These are phyloP conservation scores for Habroteleia sp. DNA, from an alignment of 2,888 invertebrate genomes.

Conservation along the genomic window DNA sequence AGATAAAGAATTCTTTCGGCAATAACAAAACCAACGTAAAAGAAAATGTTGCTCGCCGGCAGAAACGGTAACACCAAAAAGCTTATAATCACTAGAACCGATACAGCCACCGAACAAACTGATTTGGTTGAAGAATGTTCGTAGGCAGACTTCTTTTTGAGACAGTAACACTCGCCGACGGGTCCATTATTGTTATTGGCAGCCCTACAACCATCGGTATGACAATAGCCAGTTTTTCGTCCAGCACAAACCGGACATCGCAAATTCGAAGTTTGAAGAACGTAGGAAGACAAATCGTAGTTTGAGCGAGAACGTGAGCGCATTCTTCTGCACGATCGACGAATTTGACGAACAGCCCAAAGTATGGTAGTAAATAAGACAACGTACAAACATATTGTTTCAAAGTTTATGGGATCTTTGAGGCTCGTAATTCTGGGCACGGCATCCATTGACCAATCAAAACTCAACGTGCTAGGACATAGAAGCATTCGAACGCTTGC, in stretches of 20 bases:
- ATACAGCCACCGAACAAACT: constrained; percentile 62
- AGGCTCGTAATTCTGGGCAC: constrained; percentile 91
- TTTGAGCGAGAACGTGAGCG: constrained; percentile 63
- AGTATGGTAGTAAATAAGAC: constrained; percentile 73
- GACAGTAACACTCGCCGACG: constrained; percentile 81
- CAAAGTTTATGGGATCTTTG: constrained; percentile 90
- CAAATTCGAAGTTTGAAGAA: constrained; percentile 70
- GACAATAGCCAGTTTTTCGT: constrained; percentile 86
- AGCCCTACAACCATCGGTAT: constrained; percentile 86
- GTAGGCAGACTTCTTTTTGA: constrained; percentile 71
- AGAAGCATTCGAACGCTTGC: constrained; percentile 94
- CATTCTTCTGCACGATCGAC: constrained; percentile 59
- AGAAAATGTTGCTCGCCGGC: constrained; percentile 97
- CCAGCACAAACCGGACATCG: constrained; percentile 87
- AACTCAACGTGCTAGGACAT: constrained; percentile 93
- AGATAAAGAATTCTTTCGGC: constrained; percentile 97
- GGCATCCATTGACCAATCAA: constrained; percentile 99
- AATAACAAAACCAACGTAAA: constrained; percentile 99
- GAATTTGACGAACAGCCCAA: constrained; percentile 72
- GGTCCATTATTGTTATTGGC: constrained; percentile 86
- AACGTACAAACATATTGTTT: constrained; percentile 89
- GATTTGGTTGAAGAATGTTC: constrained; percentile 43
- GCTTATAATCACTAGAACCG: constrained; percentile 73
- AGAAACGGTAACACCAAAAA: constrained; percentile 95
- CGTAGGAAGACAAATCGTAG: constrained; percentile 66